Evolutionary conservation across 2,888 invertebrate genomes (phyloP).

Genomic region (Tachina lurida): DNA sequence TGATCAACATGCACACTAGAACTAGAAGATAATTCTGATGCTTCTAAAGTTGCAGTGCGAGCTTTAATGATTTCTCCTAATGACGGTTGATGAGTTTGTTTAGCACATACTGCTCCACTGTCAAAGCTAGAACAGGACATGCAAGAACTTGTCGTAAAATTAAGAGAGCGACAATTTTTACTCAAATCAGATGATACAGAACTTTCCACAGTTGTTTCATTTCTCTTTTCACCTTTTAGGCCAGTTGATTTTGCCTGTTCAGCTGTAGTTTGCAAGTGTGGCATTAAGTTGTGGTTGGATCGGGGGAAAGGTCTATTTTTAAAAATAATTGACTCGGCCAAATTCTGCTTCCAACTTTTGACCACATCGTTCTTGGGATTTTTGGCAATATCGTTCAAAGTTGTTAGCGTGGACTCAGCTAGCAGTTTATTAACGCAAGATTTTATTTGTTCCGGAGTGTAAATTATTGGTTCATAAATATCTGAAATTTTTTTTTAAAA

Average conservation of each 20-base stretch:
- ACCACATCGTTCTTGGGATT: slow-evolving; percentile 72
- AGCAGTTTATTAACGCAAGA: slow-evolving; percentile 75
- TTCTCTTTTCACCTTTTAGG: slow-evolving; percentile 5
- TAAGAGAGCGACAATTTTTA: slow-evolving; percentile 74
- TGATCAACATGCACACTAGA: slow-evolving; percentile 62
- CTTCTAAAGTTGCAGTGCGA: slow-evolving; percentile 46
- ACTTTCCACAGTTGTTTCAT: neutral
- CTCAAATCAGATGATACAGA: slow-evolving; percentile 65
- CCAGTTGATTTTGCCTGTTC: slow-evolving; percentile 74
- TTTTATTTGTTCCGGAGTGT: slow-evolving; percentile 74
- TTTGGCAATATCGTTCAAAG: slow-evolving; percentile 75
- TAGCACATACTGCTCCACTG: slow-evolving; percentile 61
- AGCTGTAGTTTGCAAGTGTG: slow-evolving; percentile 71
- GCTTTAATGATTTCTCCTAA: slow-evolving; percentile 55
- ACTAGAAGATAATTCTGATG: slow-evolving; percentile 63
- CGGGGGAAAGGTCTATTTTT: slow-evolving; percentile 76
- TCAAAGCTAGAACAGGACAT: slow-evolving; percentile 72
- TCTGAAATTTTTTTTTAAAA: slow-evolving; percentile 83
- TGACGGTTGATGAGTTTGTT: slow-evolving; percentile 31
- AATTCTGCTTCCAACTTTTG: slow-evolving; percentile 75
- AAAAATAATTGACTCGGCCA: slow-evolving; percentile 75
- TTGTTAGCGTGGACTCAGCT: slow-evolving; percentile 73
- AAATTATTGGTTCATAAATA: slow-evolving; percentile 88
- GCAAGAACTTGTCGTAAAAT: slow-evolving; percentile 76
- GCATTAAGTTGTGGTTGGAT: slow-evolving; percentile 71